Evolutionary conservation across 2,888 invertebrate species (phyloP), one percentile per base, ranked within the genome.

Genomic region (Polydrusus tereticollis): DNA sequence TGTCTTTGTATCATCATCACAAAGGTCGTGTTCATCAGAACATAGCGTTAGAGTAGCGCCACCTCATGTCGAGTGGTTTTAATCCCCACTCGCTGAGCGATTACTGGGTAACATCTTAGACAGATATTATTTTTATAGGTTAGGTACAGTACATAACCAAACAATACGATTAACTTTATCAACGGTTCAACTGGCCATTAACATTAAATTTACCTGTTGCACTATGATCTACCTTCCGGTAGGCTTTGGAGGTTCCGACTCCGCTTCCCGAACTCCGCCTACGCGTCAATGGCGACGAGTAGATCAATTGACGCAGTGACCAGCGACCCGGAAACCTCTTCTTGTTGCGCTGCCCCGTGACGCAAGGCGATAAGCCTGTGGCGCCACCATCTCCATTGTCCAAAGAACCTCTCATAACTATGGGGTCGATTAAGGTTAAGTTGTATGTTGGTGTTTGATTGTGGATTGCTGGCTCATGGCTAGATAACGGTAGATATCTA

Each of bases 251-350:
- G 14, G 73, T 73, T n/a, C 73, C 69, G 3, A 26, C 74, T 33
- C 72, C 75, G 20, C 75, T 69, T 50, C 81, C 81, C 41, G 81
- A 80, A 52, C 92, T 88, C 79, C 92, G 87, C 62, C 91, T 87
- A 38, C 91, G 91, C 67, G 92, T 88, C 18, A 92, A 87, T 2
- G 92, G 92, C 83, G 91, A 92, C 78, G 92, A 90, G 71, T 92
- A 90, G 69, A 93, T 87, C 75, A 93, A 86, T 74, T 92, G 88
- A 55, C 92, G 88, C 43, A 93, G 84, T 18, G 92, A 93, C 88
- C 92, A 91, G 79, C 92, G 83, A 21, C 88, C 86, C 16, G 83
- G 80, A 77, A 89, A 84, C 14, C 86, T 83, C 64, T 85, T 84
- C 75, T 86, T 75, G 66, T 86, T 70, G 52, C 85, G 83, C 73